A percentile compares a stretch with the other conserved stretches of the same genome.
These are phyloP conservation scores for Acanthornis magna DNA, from an alignment of 2,797 vertebrate species.

Conservation along the genomic window DNA sequence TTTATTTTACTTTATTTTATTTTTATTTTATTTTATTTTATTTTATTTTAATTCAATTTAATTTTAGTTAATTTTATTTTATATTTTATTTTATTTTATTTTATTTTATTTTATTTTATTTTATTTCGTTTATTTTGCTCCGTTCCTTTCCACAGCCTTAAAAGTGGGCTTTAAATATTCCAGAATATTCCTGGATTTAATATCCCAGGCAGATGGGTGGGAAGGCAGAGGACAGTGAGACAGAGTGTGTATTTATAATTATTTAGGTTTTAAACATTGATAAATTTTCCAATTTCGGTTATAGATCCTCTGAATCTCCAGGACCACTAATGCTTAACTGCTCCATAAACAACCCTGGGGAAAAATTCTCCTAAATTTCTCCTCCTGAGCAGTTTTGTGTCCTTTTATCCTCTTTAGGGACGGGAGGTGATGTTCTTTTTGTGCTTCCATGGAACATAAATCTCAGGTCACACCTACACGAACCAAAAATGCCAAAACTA, in stretches of 20 bases:
- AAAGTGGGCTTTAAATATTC: background rate
- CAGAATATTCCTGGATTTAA: constrained; percentile 3
- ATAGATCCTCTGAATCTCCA: background rate
- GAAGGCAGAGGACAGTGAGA: background rate
- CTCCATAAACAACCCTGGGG: background rate
- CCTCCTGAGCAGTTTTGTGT: constrained; percentile 26
- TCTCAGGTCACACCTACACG: background rate
- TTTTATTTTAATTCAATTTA: too few species aligned
- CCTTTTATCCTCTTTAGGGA: background rate
- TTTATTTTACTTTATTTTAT: background rate
- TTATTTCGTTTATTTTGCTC: background rate
- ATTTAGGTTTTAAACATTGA: background rate
- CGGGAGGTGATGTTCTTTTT: constrained; percentile 9
- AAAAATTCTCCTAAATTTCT: background rate
- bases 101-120: too few species aligned
- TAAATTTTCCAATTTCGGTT: constrained; percentile 21
- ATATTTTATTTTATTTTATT: too few species aligned
- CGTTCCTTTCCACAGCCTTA: background rate
- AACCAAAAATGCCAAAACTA: background rate
- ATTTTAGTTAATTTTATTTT: too few species aligned
- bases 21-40: too few species aligned
- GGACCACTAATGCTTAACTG: background rate
- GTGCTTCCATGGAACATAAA: background rate
- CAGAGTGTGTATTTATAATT: background rate
- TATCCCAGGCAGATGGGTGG: background rate